Percentiles rank a stretch among this genome's conserved stretches.
Conservation (phyloP, 1,140 invertebrate species). For the Homalodisca vitripennis region DNA sequence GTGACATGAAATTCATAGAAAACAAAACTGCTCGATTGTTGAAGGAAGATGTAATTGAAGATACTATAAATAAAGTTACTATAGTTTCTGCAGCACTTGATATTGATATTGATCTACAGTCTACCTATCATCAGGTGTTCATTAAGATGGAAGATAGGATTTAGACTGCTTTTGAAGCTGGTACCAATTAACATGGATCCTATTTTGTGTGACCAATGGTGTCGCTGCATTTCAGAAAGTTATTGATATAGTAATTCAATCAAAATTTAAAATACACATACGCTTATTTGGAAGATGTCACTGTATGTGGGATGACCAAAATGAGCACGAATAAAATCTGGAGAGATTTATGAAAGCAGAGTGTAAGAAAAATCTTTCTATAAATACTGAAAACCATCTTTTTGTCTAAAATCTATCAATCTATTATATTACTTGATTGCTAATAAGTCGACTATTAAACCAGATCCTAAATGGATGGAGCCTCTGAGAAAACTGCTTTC, state of each 20-base stretch:
- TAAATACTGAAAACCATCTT: not conserved
- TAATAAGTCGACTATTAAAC: not conserved
- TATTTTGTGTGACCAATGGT: conserved; percentile 43
- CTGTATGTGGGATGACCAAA: conserved; percentile 33
- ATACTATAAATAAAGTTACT: not conserved
- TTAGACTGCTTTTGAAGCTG: conserved; percentile 30
- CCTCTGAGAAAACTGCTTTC: not conserved
- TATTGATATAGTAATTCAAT: no score
- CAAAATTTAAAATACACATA: conserved; percentile 30
- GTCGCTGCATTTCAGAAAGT: conserved; percentile 38
- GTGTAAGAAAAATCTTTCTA: not conserved
- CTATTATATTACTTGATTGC: not conserved
- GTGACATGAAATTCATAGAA: no score
- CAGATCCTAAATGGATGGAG: not conserved
- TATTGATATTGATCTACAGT: not conserved
- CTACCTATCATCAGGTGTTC: not conserved
- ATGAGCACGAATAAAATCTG: conserved; percentile 26
- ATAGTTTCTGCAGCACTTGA: not conserved
- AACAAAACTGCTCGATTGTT: not conserved
- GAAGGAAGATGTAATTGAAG: not conserved
- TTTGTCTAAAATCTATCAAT: not conserved
- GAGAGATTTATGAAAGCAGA: conserved; percentile 5
- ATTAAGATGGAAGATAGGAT: not conserved
- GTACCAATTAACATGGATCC: conserved; percentile 40
- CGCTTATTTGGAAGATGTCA: conserved; percentile 32